Base-by-base conservation (phyloP, 2,888 invertebrate species). In the Caenorhabditis becei region DNA sequence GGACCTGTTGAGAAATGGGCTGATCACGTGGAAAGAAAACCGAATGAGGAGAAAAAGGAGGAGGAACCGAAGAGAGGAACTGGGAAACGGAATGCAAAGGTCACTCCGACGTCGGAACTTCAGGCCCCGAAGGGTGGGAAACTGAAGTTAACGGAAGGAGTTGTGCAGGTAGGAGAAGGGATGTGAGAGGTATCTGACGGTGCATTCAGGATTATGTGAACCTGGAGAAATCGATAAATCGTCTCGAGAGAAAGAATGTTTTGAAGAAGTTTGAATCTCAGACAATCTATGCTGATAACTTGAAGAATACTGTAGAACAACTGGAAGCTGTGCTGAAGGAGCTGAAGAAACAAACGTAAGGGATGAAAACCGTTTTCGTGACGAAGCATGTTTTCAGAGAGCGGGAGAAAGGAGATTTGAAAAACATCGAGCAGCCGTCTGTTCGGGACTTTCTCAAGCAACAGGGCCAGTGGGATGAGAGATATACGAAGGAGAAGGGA, bases 351-450 rank as follows among this genome's bases (percentile, higher is more conserved):
- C 91, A 91, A 77, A 91, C 92, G 92, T 91, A 70, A 58, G 82
- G 47, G 16, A 16, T 16, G 14, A n/a, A 1, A 32, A 20, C 1
- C 1, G 28, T 23, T 32, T 7, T 32, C 32, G 10, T 32, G 10
- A 18, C 2, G 26, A 26, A 24, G 53, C 18, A 59, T 32, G 53
- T 32, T 26, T 88, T 49, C 85, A 92, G 92, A 7, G 91, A 90
- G 51, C 92, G 92, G 71, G 92, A 92, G 77, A 91, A 91, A 71
- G 89, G 89, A 2, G 92, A 92, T 82, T 91, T 92, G 23, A 92
- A 92, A 67, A 91, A 92, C 61, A 89, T 91, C 65, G 89, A 91
- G 47, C 89, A 91, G 74, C 91, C 92, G 3, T 91, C 91, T 28
- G 91, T 92, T 1, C 89, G 89, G 70, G 88, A 90, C 16, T 92